Evolutionary conservation across 2,113 vertebrate species (phyloP).

Genomic region (Nycticebus coucang): DNA sequence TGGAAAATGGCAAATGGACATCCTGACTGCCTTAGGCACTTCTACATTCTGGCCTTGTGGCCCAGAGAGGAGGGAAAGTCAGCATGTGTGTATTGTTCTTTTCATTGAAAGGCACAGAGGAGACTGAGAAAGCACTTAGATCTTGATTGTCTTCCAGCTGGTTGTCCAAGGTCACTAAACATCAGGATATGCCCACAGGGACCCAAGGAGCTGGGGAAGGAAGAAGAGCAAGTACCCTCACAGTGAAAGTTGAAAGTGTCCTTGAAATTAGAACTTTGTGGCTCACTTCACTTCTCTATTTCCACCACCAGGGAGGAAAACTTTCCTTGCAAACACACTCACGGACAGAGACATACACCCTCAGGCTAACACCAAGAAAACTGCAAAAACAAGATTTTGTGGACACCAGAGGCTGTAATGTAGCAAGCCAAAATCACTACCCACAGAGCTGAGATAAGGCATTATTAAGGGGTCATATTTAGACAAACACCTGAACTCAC

Average conservation of each 20-base stretch:
- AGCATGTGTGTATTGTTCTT: background rate
- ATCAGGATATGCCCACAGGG: background rate
- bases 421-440: slow-evolving; percentile 52
- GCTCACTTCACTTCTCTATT: slow-evolving; percentile 51
- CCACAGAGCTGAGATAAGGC: slow-evolving; percentile 56
- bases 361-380: slow-evolving; percentile 64
- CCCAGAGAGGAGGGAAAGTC: background rate
- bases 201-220: background rate
- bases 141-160: slow-evolving; percentile 1
- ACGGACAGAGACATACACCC: slow-evolving; percentile 54
- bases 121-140: slow-evolving; percentile 8
- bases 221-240: slow-evolving; percentile 5
- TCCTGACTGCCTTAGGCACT: background rate
- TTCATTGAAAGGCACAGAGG: background rate
- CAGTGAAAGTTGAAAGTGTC: slow-evolving; percentile 36
- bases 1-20: background rate
- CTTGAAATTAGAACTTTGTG: slow-evolving; percentile 22
- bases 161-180: background rate
- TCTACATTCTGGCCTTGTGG: background rate
- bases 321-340: slow-evolving; percentile 54
- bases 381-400: slow-evolving; percentile 44
- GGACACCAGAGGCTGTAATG: slow-evolving; percentile 40
- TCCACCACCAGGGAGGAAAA: slow-evolving; percentile 48
- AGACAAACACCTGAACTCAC: slow-evolving; percentile 71
- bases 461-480: slow-evolving; percentile 80